Base-by-base conservation (phyloP, 2,888 invertebrate species). In the Ennomos fuscantarius region DNA sequence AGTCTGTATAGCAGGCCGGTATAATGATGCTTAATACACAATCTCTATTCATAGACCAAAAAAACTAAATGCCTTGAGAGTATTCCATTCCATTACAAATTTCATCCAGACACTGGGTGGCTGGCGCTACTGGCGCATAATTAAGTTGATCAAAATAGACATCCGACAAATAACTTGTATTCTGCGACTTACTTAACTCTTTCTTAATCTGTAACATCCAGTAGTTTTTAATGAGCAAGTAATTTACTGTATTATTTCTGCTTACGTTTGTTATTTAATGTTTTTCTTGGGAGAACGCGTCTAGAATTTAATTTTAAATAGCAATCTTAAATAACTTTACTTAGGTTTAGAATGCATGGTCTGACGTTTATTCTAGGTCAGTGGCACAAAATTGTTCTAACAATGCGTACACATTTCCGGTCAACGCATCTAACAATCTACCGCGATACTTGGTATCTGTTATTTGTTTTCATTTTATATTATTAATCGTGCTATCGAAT, bases 301-400 rank as follows among this genome's bases (percentile, higher is more conserved):
- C 11, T 1, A n/a, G 32, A n/a, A 49, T 49, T 49, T 35, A 44
- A 50, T 45, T 41, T 12, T 34, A 34, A 44, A 45, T 39, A 41
- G 6, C 40, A 6, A 45, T 55, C 50, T 55, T 35, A 55, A 55
- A 50, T 46, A 56, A 36, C 45, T 36, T 51, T 51, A 39, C 45
- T 34, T 34, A 36, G 50, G 42, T 56, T 42, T 42, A 3, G 15
- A 46, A 51, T n/a, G 46, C 56, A 46, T 11, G 45, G 15, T 35
- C 48, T 33, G n/a, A 8, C 35, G 40, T 31, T 9, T 35, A 36
- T 51, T 56, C 37, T 46, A 15, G 51, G 51, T 51, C 56, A 56
- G 36, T 46, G 36, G 56, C 11, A 51, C 51, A 41, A 47, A 42
- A 51, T 50, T 50, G n/a, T n/a, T 46, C 37, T 37, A 46, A 56